Evolutionary conservation across 1,140 invertebrate genomes (phyloP).

Genomic region (Cryptotermes secundus): DNA sequence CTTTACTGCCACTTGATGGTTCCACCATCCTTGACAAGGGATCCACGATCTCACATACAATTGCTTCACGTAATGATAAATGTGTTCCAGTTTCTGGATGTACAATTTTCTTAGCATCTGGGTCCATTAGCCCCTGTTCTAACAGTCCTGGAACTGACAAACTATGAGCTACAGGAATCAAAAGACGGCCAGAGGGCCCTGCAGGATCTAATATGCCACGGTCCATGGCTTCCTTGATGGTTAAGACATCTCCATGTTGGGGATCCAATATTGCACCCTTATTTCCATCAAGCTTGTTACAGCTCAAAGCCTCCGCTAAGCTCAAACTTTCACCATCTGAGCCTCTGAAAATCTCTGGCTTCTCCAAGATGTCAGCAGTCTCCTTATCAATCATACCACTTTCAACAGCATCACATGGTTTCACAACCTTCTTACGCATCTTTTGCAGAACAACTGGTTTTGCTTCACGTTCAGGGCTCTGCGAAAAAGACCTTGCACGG

Average conservation of each 20-base stretch:
- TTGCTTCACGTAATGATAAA: conserved; percentile 76
- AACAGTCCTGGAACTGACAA: conserved; percentile 79
- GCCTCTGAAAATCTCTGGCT: conserved; percentile 55
- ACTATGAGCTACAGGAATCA: conserved; percentile 79
- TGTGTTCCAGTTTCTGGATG: conserved; percentile 84
- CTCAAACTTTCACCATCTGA: conserved; percentile 61
- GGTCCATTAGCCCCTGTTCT: conserved; percentile 79
- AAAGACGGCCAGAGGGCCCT: conserved; percentile 66
- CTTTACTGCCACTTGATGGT: conserved; percentile 57
- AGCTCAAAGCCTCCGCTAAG: conserved; percentile 73
- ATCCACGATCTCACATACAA: conserved; percentile 84
- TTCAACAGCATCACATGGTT: conserved; percentile 68
- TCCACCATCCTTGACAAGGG: conserved; percentile 65
- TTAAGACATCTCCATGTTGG: conserved; percentile 73
- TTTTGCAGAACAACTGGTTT: conserved; percentile 76
- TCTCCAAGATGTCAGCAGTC: conserved; percentile 68
- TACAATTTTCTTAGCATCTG: conserved; percentile 75
- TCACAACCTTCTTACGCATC: conserved; percentile 70
- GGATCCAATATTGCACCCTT: conserved; percentile 81
- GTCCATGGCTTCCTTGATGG: conserved; percentile 80
- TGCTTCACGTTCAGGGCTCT: conserved; percentile 57
- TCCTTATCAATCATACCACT: conserved; percentile 72
- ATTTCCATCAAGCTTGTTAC: conserved; percentile 71
- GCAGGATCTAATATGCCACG: conserved; percentile 80
- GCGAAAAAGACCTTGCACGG: conserved; percentile 53